phyloP scores from a whole-genome alignment of 2,888 invertebrate genomes.

The Trachelus stipa region DNA sequence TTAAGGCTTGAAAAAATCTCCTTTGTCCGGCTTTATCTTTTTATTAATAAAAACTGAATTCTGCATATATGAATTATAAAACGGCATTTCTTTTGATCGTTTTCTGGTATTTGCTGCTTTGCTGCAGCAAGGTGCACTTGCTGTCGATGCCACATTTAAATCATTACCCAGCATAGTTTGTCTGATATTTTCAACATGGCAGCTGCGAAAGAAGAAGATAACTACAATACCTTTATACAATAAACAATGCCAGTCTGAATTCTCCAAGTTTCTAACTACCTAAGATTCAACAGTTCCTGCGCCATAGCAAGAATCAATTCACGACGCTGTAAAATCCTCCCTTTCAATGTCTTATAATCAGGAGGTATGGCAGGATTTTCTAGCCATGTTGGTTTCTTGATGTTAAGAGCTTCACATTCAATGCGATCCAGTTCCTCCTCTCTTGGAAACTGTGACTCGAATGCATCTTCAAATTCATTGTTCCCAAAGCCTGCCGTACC shows the following conservation, averaged over 20 bases:
- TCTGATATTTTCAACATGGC: slow-evolving; percentile 8
- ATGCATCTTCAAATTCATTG: background rate
- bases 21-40: background rate
- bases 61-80: background rate
- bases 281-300: slow-evolving; percentile 14
- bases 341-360: slow-evolving; percentile 10
- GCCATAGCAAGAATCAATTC: slow-evolving; percentile 3
- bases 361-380: slow-evolving; percentile 9
- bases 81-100: background rate
- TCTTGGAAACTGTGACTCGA: background rate
- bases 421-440: slow-evolving; percentile 3
- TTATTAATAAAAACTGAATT: background rate
- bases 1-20: background rate
- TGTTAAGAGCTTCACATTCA: background rate
- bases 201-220: slow-evolving; percentile 6
- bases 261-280: slow-evolving; percentile 5
- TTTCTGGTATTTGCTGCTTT: background rate
- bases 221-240: background rate
- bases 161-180: background rate
- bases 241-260: background rate
- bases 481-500: background rate
- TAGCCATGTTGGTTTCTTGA: slow-evolving; percentile 13
- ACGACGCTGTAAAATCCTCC: background rate
- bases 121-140: background rate
- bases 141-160: background rate